Base-by-base conservation (phyloP, 2,113 vertebrate genomes). In the Psilopsiagon aurifrons region DNA sequence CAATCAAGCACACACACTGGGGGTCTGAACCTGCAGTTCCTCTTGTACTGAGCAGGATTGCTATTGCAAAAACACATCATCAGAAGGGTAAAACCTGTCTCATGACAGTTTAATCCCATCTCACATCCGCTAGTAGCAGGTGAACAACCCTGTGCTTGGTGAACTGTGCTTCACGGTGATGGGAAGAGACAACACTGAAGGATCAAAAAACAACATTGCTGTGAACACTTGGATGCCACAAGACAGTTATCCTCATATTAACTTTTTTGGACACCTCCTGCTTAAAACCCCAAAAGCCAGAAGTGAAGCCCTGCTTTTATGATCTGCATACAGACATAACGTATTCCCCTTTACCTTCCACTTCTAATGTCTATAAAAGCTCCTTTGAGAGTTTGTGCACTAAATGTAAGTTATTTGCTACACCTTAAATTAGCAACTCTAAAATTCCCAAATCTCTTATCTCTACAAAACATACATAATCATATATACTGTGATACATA, bases 161-260 rank as follows among this genome's bases (percentile, higher is more conserved):
- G 63, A 71, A 41, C 35, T 87, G 39, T 79, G 39, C 24, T 66
- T 73, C 44, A 51, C 49, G 55, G 4, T 18, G 27, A 33, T 0
- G 62, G 23, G 22, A 60, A 66, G 39, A 55, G 37, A 35, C 11
- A 4, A 57, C 35, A 51, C 4, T 3, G 14, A 76, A 66, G 57
- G 19, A 69, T 9, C 17, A 60, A 85, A 91, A 79, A 47, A 31
- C 1, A 0, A 63, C 0, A 0, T 2, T 3, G 2, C 39, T 63
- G 2, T 18, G n/a, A 60, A 37, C 1, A 2, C 24, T 25, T 80
- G 83, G 78, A 57, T 14, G 1, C 62, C 57, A 80, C 24, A 66
- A 66, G 31, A 27, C 86, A 66, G 17, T 60, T 31, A 59, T 5
- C 44, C 7, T 39, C n/a, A 33, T 3, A 17, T 11, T 17, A 39